These are phyloP conservation scores for Drepana falcataria DNA, from an alignment of 2,888 invertebrate species.

Conservation along the genomic window DNA sequence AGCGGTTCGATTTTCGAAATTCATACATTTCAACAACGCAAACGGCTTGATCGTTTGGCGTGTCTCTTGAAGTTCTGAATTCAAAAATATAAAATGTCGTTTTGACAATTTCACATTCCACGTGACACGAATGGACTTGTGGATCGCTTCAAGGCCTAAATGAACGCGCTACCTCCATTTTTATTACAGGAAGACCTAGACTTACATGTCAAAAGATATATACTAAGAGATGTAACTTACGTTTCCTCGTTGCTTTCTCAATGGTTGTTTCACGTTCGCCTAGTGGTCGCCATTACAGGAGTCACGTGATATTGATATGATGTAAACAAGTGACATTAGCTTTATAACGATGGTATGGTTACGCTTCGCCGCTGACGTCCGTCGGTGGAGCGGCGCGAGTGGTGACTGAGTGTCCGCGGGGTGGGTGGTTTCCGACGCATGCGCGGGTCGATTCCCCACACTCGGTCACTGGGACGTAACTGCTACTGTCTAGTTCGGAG, in stretches of 20 bases:
- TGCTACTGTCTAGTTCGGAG: conserved; percentile 39
- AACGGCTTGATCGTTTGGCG: no score
- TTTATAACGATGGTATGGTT: conserved; percentile 25
- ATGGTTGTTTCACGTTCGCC: conserved; percentile 27
- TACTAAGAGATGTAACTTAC: neutral
- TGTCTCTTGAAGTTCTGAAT: neutral
- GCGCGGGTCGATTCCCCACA: conserved; percentile 71
- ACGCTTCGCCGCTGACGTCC: conserved; percentile 31
- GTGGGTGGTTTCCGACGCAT: conserved; percentile 45
- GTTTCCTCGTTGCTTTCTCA: neutral
- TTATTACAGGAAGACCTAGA: neutral
- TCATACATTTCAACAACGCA: no score
- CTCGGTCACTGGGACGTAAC: conserved; percentile 73
- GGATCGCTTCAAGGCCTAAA: neutral
- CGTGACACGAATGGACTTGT: neutral
- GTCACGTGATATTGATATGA: conserved; percentile 10
- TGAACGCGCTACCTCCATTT: conserved; percentile 3
- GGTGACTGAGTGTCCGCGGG: conserved; percentile 42
- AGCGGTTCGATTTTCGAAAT: no score
- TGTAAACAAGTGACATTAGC: conserved; percentile 26
- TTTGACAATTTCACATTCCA: neutral
- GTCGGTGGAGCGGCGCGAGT: conserved; percentile 46
- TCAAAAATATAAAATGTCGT: neutral
- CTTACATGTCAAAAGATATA: neutral
- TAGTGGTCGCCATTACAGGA: conserved; percentile 30